These are phyloP conservation scores for Bos javanicus DNA, from an alignment of 2,113 vertebrate species.

Conservation along the genomic window DNA sequence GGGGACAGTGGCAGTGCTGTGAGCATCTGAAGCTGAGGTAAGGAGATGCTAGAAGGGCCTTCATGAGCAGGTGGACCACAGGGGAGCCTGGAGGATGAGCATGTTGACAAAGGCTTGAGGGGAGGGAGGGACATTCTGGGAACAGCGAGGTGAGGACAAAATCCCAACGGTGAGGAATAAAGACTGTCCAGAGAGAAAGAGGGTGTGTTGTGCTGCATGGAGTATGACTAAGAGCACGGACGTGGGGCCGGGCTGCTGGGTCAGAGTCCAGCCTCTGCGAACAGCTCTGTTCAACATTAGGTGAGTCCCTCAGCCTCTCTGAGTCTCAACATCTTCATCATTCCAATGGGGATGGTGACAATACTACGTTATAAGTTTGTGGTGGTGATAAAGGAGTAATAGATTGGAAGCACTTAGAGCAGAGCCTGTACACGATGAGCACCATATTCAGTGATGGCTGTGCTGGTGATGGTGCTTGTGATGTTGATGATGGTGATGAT, in stretches of 20 bases:
- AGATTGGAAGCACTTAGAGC: neutral
- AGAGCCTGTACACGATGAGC: accelerated
- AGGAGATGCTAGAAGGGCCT: too few relatives aligned
- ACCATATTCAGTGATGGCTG: neutral
- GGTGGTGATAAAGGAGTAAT: neutral
- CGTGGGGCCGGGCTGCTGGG: too few relatives aligned
- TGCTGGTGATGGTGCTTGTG: neutral
- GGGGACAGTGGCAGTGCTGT: neutral
- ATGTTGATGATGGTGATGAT: accelerated
- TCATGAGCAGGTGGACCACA: too few relatives aligned
- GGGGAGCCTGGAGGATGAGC: too few relatives aligned
- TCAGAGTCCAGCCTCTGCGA: neutral
- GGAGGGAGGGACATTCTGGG: neutral
- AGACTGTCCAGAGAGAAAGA: neutral
- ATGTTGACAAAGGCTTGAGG: neutral
- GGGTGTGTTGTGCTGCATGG: accelerated
- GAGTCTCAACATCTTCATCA: neutral
- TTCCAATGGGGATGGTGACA: neutral
- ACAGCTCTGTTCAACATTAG: neutral
- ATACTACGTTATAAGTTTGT: too few relatives aligned
- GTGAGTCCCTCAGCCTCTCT: neutral
- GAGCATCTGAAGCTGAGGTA: neutral
- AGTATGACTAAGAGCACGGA: accelerated
- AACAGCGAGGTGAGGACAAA: accelerated
- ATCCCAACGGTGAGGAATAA: accelerated